These are phyloP conservation scores for Acrossocheilus wenchowensis DNA, from an alignment of 2,797 vertebrate genomes.

Conservation along the genomic window DNA sequence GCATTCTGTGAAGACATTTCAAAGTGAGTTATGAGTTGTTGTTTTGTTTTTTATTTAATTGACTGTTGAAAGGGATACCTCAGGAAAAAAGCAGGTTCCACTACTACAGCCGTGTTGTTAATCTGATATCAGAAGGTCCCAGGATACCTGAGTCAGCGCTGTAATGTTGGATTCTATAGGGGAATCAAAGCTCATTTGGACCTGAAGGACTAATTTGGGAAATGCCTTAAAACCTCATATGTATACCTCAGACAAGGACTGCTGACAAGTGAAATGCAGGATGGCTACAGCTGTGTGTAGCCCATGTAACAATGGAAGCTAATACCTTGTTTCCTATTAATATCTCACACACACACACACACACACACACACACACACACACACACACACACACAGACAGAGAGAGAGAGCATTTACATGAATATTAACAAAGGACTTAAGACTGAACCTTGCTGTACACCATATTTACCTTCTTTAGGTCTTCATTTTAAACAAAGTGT, in stretches of 20 bases:
- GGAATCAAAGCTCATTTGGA: background rate
- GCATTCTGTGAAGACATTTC: slow-evolving; percentile 90
- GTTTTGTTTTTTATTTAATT: background rate
- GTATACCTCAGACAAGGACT: background rate
- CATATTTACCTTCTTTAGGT: background rate
- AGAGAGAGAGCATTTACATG: background rate
- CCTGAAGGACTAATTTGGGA: background rate
- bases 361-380: no score
- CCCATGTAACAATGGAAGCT: background rate
- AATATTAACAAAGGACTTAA: background rate
- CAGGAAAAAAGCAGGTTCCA: background rate
- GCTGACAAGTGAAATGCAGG: background rate
- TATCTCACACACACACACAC: no score
- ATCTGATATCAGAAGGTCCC: slow-evolving; percentile 9
- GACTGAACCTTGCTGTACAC: slow-evolving; percentile 19
- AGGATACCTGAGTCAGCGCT: background rate
- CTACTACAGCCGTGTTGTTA: background rate
- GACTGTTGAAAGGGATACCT: slow-evolving; percentile 4
- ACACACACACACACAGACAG: no score
- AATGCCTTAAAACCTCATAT: slow-evolving; percentile 2
- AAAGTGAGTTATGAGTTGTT: slow-evolving; percentile 79
- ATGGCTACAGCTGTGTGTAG: background rate
- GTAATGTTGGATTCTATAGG: background rate
- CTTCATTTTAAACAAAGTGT: background rate
- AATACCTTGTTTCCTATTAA: background rate